Percentiles rank a stretch among this genome's conserved stretches.
Evolutionary conservation across 2,888 invertebrate species (phyloP).

Genomic region (Carabus problematicus): DNA sequence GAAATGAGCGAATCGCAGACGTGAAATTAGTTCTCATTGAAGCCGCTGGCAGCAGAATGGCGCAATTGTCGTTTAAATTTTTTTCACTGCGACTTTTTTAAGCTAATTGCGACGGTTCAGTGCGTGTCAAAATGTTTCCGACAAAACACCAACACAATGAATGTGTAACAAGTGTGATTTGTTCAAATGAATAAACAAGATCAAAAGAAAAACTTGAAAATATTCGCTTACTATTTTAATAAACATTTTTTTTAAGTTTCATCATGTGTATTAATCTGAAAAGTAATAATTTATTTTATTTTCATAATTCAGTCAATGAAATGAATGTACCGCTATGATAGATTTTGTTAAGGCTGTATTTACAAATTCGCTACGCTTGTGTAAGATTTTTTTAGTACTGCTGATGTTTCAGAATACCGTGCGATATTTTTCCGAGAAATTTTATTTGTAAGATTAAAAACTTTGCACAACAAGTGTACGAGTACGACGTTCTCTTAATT

Average conservation of each 20-base stretch:
- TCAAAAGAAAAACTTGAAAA: no score
- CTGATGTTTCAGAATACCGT: constrained; percentile 14
- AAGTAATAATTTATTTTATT: no score
- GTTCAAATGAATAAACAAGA: not conserved
- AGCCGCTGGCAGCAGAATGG: constrained; percentile 52
- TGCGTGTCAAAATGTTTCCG: constrained; percentile 43
- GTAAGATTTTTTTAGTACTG: constrained; percentile 13
- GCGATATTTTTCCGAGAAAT: constrained; percentile 39
- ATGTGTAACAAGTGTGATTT: not conserved
- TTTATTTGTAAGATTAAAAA: constrained; percentile 43
- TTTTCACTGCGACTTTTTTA: constrained; percentile 50
- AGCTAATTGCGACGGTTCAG: constrained; percentile 50
- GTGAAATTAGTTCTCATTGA: constrained; percentile 56
- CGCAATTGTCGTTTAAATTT: constrained; percentile 55
- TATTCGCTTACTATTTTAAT: no score
- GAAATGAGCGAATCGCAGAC: constrained; percentile 53
- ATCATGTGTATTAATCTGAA: no score
- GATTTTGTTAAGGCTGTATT: no score
- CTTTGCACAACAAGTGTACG: constrained; percentile 39
- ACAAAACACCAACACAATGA: not conserved
- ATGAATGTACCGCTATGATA: no score
- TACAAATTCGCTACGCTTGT: no score
- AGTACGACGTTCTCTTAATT: constrained; percentile 51
- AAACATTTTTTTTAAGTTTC: no score
- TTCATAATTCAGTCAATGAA: no score